These are phyloP conservation scores for Caenorhabditis imperialis DNA, from an alignment of 2,888 invertebrate species.

Conservation along the genomic window DNA sequence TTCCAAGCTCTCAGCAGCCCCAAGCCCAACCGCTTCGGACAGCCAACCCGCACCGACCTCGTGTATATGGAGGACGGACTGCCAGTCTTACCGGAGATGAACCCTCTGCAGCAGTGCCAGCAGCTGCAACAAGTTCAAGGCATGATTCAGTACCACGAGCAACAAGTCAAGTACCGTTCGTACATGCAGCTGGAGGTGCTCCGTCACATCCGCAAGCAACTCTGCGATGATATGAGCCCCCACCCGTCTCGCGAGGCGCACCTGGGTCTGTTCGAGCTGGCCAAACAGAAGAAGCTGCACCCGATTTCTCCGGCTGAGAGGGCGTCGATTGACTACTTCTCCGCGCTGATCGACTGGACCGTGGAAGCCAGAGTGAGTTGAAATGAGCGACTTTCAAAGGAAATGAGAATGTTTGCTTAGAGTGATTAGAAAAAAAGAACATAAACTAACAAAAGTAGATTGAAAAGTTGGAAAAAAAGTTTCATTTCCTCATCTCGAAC, in stretches of 20 bases:
- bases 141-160: slow-evolving; percentile 39
- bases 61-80: slow-evolving; percentile 26
- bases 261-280: slow-evolving; percentile 21
- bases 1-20: slow-evolving; percentile 18
- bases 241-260: slow-evolving; percentile 27
- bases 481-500: too few relatives aligned
- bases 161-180: slow-evolving; percentile 45
- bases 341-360: slow-evolving; percentile 42
- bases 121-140: slow-evolving; percentile 37
- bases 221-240: slow-evolving; percentile 33
- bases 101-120: slow-evolving; percentile 34
- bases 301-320: slow-evolving; percentile 35
- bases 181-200: slow-evolving; percentile 41
- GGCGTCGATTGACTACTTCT: slow-evolving; percentile 36
- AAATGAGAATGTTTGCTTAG: not conserved
- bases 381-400: not conserved
- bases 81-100: slow-evolving; percentile 14
- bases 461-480: slow-evolving; percentile 31
- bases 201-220: slow-evolving; percentile 31
- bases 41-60: slow-evolving; percentile 6
- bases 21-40: slow-evolving; percentile 16
- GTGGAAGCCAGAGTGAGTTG: slow-evolving; percentile 38
- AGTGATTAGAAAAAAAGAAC: not conserved
- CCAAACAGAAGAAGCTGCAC: slow-evolving; percentile 28
- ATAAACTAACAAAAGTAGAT: slow-evolving; percentile 20